phyloP scores from a whole-genome alignment of 2,797 vertebrate genomes.

The Stomatorhinus walkeri region DNA sequence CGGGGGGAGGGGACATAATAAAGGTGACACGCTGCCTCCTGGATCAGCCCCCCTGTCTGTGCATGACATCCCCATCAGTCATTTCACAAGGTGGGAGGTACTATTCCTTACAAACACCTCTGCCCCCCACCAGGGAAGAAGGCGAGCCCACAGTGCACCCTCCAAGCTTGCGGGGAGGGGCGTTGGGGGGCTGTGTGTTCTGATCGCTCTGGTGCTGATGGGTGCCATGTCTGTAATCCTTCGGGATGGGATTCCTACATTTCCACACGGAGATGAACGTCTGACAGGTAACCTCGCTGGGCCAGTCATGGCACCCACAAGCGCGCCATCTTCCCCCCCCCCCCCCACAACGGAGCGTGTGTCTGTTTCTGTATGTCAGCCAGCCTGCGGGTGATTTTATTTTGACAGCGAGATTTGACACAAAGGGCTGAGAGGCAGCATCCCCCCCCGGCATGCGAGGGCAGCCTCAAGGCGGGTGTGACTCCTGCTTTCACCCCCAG shows the following conservation, averaged over 20 bases:
- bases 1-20: conserved; percentile 32
- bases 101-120: conserved; percentile 5
- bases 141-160: neutral
- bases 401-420: neutral
- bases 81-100: conserved; percentile 38
- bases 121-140: neutral
- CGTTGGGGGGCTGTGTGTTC: neutral
- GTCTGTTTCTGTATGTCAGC: neutral
- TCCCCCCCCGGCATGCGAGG: conserved; percentile 10
- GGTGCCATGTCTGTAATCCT: neutral
- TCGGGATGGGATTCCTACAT: neutral
- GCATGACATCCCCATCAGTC: conserved; percentile 57
- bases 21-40: conserved; percentile 48
- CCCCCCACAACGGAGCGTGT: neutral
- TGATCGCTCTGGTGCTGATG: neutral
- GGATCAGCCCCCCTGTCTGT: conserved; percentile 51
- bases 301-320: neutral
- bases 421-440: conserved; percentile 37
- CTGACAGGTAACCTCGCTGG: neutral
- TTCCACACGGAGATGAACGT: neutral
- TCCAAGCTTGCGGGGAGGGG: neutral
- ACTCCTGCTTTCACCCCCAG: neutral
- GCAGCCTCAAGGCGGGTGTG: neutral
- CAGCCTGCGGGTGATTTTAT: neutral
- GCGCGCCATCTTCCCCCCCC: neutral